Base-by-base conservation (phyloP, 1,140 invertebrate genomes). In the Lordiphosa stackelbergi region DNA sequence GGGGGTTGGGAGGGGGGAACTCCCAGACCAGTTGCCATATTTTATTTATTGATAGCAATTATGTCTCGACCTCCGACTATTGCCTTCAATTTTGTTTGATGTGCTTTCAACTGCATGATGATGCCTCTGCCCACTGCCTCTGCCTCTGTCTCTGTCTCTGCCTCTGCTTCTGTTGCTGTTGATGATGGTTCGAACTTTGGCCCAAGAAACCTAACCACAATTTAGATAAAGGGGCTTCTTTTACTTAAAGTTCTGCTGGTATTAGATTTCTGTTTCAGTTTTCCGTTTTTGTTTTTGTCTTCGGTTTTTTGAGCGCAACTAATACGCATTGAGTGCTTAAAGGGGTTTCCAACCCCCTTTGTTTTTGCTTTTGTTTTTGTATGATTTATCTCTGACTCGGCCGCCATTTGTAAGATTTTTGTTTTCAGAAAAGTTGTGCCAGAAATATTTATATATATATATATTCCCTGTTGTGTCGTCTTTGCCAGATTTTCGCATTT, bases 21-120 rank as follows among this genome's bases (percentile, higher is more conserved):
- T 37, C 51, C 38, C 53, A 31, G 45, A 58, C 56, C 63, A 83
- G 78, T 8, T 38, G 19, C 73, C 69, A 79, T 83, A 77, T 81
- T 84, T 84, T 83, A 83, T 83, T 83, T 83, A 83, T 83, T 83
- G 77, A 83, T 83, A 81, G 77, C 77, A 83, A 83, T 83, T 83
- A 83, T 83, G 78, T 68, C 73, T 73, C 73, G 77, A 84, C 78
- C 77, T 83, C 28, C 69, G 78, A 59, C 78, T 83, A 83, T 79
- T 79, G 63, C 68, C 65, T 79, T 51, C 49, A 83, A 68, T 83
- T 81, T 84, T 81, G 77, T 81, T 81, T 81, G 77, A 81, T 81
- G 77, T 81, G 78, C 72, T 83, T 69, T 81, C 78, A 83, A 73
- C 69, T 78, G 74, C 66, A 77, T 68, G 51, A 61, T 61, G 51